Evolutionary conservation across 1,140 invertebrate species (phyloP).

Genomic region (Halictus rubicundus): DNA sequence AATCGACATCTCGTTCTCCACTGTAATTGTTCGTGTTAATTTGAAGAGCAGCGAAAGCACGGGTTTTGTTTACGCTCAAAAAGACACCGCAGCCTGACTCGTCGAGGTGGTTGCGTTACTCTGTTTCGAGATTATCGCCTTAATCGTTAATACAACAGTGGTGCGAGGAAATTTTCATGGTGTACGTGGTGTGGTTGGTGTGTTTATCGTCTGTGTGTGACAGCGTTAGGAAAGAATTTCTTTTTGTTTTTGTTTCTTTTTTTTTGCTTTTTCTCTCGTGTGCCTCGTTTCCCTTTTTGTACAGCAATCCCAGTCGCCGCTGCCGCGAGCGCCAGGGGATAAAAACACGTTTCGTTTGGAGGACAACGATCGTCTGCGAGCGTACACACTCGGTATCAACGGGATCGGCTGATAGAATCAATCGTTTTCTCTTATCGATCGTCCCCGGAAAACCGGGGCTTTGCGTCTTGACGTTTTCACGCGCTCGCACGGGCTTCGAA

Average conservation of each 20-base stretch:
- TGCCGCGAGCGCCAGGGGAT: not conserved
- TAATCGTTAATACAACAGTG: not conserved
- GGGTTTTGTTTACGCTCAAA: not conserved
- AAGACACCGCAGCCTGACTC: not conserved
- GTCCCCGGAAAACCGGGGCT: conserved; percentile 17
- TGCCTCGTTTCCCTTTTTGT: conserved; percentile 30
- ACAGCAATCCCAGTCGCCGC: conserved; percentile 30
- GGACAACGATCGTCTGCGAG: conserved; percentile 53
- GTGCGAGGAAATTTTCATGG: conserved; percentile 41
- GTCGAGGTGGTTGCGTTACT: not conserved
- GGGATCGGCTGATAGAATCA: conserved; percentile 2
- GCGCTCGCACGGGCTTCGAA: conserved; percentile 33
- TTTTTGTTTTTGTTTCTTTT: too few species aligned
- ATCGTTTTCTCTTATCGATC: conserved; percentile 13
- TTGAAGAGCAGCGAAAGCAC: not conserved
- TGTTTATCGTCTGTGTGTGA: not conserved
- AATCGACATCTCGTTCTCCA: conserved; percentile 11
- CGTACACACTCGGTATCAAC: conserved; percentile 49
- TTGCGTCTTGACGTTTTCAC: conserved; percentile 19
- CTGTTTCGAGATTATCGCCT: not conserved
- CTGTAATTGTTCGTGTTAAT: not conserved
- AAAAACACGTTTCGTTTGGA: conserved; percentile 42
- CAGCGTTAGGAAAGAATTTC: conserved; percentile 7
- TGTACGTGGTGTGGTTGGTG: too few species aligned
- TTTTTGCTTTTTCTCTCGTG: too few species aligned